phyloP scores from a whole-genome alignment of 2,797 vertebrate genomes.

The Pelochelys cantorii region DNA sequence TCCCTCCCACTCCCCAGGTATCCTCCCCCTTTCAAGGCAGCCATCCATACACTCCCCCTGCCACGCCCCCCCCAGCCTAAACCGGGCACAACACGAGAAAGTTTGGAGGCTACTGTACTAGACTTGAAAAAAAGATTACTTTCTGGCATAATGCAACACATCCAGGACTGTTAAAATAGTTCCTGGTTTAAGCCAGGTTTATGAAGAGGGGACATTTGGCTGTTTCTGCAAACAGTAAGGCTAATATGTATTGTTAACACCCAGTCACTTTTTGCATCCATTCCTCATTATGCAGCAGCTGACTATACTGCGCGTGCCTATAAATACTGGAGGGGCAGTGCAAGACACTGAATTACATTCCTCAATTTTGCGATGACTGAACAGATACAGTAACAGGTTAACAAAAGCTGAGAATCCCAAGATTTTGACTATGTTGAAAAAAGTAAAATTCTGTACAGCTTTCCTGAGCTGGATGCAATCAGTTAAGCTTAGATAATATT shows the following conservation, averaged over 20 bases:
- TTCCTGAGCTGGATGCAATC: neutral
- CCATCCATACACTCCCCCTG: neutral
- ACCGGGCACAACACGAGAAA: neutral
- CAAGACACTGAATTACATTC: neutral
- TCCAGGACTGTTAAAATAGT: accelerated
- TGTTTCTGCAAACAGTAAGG: neutral
- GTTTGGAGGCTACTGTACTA: neutral
- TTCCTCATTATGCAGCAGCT: neutral
- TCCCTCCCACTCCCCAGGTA: no score
- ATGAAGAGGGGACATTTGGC: neutral
- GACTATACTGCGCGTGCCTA: neutral
- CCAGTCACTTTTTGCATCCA: neutral
- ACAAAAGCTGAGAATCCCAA: neutral
- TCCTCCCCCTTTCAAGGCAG: no score
- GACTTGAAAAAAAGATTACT: neutral
- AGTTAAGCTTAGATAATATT: neutral
- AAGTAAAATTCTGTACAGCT: neutral
- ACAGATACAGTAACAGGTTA: neutral
- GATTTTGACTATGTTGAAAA: neutral
- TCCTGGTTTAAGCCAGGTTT: neutral
- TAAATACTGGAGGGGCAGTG: neutral
- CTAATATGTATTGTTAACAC: neutral
- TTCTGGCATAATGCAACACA: neutral
- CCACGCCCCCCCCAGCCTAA: no score
- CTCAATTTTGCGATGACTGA: neutral